Evolutionary conservation across 2,113 vertebrate species (phyloP).

Genomic region (Anser cygnoides): DNA sequence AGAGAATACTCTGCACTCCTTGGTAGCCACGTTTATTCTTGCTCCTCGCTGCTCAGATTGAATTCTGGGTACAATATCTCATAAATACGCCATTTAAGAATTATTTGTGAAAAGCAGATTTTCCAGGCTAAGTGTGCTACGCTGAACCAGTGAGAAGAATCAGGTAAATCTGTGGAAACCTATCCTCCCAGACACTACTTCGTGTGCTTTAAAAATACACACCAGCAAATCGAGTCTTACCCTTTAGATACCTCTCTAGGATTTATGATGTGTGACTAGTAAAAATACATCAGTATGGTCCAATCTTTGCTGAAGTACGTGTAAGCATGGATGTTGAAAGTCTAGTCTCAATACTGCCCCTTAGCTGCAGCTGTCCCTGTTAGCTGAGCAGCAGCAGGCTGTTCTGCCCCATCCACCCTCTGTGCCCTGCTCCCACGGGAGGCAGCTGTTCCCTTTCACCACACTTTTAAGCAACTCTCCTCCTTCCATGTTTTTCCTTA

Average conservation of each 20-base stretch:
- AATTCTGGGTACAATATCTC: neutral
- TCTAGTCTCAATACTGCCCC: neutral
- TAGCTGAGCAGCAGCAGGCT: neutral
- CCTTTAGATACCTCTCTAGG: neutral
- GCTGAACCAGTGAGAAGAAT: neutral
- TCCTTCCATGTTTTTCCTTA: neutral
- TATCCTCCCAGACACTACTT: neutral
- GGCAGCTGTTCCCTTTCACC: neutral
- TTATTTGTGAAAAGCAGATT: neutral
- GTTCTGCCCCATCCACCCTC: neutral
- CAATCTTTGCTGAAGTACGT: neutral
- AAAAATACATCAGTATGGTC: neutral
- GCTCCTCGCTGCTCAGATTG: neutral
- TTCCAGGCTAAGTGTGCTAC: neutral
- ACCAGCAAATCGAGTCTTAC: neutral
- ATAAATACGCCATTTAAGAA: neutral
- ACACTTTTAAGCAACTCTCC: neutral
- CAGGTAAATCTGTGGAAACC: neutral
- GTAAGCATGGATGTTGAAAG: neutral
- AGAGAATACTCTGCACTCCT: neutral
- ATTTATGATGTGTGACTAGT: neutral
- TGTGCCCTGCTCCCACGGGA: no score
- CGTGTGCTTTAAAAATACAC: neutral
- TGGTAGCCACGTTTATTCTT: neutral
- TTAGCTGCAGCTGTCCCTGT: neutral